Conservation (phyloP, 2,113 vertebrate species). For the Chlamydotis undulata region DNA sequence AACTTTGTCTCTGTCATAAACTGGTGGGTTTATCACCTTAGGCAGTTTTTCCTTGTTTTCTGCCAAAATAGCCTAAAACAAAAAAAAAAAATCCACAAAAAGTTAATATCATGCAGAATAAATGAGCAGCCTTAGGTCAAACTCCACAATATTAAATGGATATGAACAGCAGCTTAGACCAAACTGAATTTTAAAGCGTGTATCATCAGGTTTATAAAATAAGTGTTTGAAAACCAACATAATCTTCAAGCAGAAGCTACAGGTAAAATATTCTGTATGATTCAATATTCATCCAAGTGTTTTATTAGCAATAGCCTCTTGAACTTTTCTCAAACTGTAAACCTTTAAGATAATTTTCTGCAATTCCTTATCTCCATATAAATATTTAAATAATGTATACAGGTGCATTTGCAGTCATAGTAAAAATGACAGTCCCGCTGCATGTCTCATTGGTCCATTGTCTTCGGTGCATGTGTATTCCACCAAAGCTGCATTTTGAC, state of each 20-base stretch:
- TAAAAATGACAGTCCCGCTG: background rate
- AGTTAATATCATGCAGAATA: background rate
- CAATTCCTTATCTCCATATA: background rate
- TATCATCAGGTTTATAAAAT: background rate
- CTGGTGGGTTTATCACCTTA: constrained; percentile 54
- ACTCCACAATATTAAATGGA: background rate
- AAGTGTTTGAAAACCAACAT: background rate
- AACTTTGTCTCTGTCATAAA: constrained; percentile 77
- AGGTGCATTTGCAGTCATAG: background rate
- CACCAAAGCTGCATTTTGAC: background rate
- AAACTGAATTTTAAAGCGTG: background rate
- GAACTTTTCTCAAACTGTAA: background rate
- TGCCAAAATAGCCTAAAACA: constrained; percentile 79
- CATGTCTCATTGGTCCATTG: fast-evolving
- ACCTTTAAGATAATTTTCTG: background rate
- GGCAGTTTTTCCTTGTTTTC: constrained; percentile 91
- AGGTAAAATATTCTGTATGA: background rate
- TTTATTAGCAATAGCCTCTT: background rate
- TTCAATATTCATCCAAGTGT: background rate
- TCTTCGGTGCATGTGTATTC: background rate
- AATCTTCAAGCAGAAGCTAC: background rate
- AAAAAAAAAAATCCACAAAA: background rate
- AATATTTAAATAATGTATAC: background rate
- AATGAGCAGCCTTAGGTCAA: background rate
- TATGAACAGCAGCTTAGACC: background rate